These are phyloP conservation scores for Caprella mutica DNA, from an alignment of 2,888 invertebrate genomes.

Conservation along the genomic window DNA sequence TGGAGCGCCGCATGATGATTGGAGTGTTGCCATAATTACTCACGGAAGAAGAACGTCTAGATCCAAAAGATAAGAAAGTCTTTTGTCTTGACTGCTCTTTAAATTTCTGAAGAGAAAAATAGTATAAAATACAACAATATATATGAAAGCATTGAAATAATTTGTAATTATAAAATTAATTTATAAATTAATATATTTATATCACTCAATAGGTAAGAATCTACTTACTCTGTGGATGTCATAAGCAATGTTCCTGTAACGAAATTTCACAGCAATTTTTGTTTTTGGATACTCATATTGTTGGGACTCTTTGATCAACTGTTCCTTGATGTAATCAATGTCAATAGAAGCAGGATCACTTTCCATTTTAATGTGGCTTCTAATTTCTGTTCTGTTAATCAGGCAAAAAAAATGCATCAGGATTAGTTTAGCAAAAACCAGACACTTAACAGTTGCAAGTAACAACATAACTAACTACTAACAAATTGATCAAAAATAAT, in stretches of 20 bases:
- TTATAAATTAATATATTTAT: too few relatives aligned
- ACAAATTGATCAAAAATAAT: too few relatives aligned
- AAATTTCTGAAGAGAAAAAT: neutral
- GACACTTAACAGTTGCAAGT: too few relatives aligned
- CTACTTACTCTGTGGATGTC: slow-evolving; percentile 1
- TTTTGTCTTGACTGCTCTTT: neutral
- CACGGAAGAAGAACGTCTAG: slow-evolving; percentile 24
- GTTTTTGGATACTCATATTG: neutral
- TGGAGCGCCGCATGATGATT: slow-evolving; percentile 23
- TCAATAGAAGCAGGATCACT: too few relatives aligned
- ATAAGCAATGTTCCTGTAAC: slow-evolving; percentile 7
- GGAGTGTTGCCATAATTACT: slow-evolving; percentile 33
- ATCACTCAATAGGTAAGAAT: too few relatives aligned
- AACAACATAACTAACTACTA: too few relatives aligned
- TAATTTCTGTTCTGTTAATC: too few relatives aligned
- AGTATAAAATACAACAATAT: neutral
- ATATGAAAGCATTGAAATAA: too few relatives aligned
- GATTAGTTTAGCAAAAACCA: too few relatives aligned
- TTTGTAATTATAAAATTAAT: too few relatives aligned
- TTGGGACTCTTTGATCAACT: slow-evolving; percentile 5
- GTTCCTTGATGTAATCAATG: neutral
- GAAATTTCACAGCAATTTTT: neutral
- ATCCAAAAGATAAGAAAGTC: slow-evolving; percentile 19
- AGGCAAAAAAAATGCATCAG: too few relatives aligned
- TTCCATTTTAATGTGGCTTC: too few relatives aligned